These are phyloP conservation scores for Notechis scutatus DNA, from an alignment of 2,113 vertebrate species.

Conservation along the genomic window DNA sequence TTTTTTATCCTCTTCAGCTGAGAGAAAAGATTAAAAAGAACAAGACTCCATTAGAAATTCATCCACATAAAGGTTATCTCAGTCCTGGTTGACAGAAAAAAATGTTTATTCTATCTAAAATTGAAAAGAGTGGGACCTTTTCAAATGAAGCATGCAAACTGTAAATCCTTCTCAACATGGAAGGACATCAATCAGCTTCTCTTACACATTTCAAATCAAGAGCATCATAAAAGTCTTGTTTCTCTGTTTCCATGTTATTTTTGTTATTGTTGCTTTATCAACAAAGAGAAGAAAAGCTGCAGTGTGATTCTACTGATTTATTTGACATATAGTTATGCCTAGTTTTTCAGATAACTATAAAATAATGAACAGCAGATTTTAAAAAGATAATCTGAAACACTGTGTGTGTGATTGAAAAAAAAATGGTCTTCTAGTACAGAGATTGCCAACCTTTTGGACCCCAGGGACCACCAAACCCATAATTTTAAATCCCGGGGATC, in stretches of 20 bases:
- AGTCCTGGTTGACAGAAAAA: constrained; percentile 14
- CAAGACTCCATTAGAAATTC: neutral
- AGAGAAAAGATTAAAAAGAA: constrained; percentile 10
- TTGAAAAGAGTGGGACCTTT: constrained; percentile 24
- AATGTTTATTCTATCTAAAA: constrained; percentile 18
- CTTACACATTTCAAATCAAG: constrained; percentile 24
- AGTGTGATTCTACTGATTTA: neutral
- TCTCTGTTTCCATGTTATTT: neutral
- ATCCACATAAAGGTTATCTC: constrained; percentile 32
- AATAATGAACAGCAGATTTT: neutral
- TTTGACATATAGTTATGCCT: neutral
- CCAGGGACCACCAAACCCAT: no score
- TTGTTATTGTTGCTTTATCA: neutral
- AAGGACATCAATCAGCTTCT: neutral
- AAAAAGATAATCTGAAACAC: neutral
- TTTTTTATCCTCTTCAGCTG: constrained; percentile 19
- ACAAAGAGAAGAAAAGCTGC: neutral
- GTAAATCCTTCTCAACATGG: neutral
- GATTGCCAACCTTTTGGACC: no score
- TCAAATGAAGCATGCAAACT: constrained; percentile 14
- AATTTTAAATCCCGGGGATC: no score
- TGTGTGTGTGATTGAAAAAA: neutral
- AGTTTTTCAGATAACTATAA: neutral
- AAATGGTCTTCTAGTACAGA: no score
- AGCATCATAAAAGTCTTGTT: neutral